These are phyloP conservation scores for Odontophorus gujanensis DNA, from an alignment of 2,113 vertebrate genomes.

Conservation along the genomic window DNA sequence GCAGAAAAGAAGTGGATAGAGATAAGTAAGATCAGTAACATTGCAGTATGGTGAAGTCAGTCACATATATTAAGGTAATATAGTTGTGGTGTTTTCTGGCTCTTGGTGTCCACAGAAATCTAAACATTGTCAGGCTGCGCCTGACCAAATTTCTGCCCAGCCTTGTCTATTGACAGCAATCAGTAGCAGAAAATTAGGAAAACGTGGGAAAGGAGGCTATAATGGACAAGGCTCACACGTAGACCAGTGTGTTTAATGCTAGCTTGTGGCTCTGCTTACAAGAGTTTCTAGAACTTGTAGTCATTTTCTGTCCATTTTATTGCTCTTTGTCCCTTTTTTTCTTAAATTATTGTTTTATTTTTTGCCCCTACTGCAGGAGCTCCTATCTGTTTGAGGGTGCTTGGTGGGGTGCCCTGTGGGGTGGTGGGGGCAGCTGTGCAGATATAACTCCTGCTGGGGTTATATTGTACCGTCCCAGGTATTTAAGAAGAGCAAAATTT, in stretches of 20 bases:
- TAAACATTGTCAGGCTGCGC: neutral
- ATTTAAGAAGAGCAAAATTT: neutral
- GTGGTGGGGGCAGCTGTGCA: neutral
- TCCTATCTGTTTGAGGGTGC: neutral
- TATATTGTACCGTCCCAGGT: neutral
- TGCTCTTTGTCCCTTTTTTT: neutral
- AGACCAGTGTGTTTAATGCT: rapidly evolving
- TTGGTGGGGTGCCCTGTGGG: neutral
- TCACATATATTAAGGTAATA: neutral
- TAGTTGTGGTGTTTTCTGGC: neutral
- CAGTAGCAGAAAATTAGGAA: neutral
- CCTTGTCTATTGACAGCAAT: neutral
- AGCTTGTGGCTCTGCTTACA: neutral
- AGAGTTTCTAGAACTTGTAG: neutral
- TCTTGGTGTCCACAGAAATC: neutral
- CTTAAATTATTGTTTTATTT: no score
- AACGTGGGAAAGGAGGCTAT: neutral
- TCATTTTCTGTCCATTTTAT: neutral
- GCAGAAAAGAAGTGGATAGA: neutral
- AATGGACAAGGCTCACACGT: rapidly evolving
- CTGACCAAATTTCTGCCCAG: neutral
- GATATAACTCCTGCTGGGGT: neutral
- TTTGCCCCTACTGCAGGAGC: no score
- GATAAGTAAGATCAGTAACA: neutral
- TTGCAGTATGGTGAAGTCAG: neutral